Conservation (phyloP, 2,113 vertebrate species). For the Chionis minor region DNA sequence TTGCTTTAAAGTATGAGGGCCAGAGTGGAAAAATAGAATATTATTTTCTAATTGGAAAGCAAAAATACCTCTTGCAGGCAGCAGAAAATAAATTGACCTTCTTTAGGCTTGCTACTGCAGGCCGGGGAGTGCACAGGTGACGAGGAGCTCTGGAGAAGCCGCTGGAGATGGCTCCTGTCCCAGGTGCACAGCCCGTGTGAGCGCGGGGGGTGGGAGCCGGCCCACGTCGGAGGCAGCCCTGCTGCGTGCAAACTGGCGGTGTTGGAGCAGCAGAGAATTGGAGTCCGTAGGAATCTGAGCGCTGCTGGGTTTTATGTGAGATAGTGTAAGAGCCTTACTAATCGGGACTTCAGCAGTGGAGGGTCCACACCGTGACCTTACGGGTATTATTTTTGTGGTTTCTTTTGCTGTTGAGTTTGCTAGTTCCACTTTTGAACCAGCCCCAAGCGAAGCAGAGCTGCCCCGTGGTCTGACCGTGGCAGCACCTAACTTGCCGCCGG, state of each 20-base stretch:
- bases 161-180: neutral
- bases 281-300: neutral
- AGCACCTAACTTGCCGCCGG: neutral
- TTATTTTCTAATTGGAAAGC: slow-evolving; percentile 15
- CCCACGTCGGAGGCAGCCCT: neutral
- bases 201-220: accelerated
- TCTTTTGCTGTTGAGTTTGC: neutral
- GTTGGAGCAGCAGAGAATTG: neutral
- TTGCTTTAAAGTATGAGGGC: slow-evolving; percentile 22
- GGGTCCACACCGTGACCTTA: neutral
- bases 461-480: neutral
- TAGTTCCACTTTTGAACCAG: neutral
- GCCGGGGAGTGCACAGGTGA: accelerated
- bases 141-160: neutral
- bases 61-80: neutral
- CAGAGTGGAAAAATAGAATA: neutral
- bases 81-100: slow-evolving; percentile 6
- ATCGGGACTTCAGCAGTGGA: neutral
- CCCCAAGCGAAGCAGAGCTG: neutral
- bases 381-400: neutral
- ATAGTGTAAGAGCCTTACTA: neutral
- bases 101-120: neutral
- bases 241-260: neutral
- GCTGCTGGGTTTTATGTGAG: neutral
- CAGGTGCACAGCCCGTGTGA: neutral